Evolutionary conservation across 2,113 vertebrate species (phyloP).

Genomic region (Cricetomys ansorgei): DNA sequence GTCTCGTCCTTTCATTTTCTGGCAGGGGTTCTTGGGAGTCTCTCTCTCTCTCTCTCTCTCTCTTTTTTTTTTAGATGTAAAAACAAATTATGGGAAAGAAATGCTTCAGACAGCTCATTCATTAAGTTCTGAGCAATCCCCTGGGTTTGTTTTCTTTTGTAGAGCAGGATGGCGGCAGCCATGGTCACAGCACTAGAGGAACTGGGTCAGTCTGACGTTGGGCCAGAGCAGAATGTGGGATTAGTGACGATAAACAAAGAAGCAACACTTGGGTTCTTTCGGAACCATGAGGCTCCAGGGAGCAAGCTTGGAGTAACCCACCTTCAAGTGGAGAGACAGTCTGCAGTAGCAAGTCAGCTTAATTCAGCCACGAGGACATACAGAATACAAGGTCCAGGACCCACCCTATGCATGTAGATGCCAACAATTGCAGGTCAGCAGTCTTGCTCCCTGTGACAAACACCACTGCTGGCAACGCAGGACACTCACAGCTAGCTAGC

Average conservation of each 20-base stretch:
- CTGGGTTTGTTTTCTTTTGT: not conserved
- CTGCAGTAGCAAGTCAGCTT: not conserved
- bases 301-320: too few species aligned
- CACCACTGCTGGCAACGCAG: not conserved
- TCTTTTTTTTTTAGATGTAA: not conserved
- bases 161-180: not conserved
- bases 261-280: not conserved
- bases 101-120: slow-evolving; percentile 13
- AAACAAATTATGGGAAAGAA: slow-evolving; percentile 33
- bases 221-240: not conserved
- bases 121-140: not conserved
- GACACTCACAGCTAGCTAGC: not conserved
- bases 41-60: not conserved
- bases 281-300: not conserved
- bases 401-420: not conserved
- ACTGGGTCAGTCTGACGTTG: not conserved
- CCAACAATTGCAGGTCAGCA: not conserved
- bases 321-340: not conserved
- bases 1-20: slow-evolving; percentile 4
- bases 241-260: not conserved
- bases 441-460: not conserved
- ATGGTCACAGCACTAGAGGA: not conserved
- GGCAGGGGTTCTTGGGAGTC: slow-evolving; percentile 37
- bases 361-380: not conserved
- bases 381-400: not conserved